phyloP scores from a whole-genome alignment of 2,113 vertebrate species.

The Bolborhynchus lineola region DNA sequence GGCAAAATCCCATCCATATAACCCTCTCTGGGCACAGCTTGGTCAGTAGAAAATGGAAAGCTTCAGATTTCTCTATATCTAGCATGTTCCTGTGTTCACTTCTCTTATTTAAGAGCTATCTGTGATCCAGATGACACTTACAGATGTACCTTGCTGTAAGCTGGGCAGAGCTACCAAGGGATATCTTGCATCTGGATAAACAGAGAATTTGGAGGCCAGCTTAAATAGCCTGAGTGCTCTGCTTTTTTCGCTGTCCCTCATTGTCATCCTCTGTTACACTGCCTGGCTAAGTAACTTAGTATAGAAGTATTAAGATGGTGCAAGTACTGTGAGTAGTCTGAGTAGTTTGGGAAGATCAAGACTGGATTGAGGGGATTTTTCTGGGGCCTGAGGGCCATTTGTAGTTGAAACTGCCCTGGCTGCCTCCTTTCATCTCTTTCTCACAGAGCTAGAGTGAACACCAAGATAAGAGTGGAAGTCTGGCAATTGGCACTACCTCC shows the following conservation, averaged over 20 bases:
- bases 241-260: neutral
- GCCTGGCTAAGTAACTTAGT: neutral
- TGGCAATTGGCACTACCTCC: neutral
- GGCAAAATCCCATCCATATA: slow-evolving; percentile 87
- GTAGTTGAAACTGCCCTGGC: neutral
- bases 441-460: neutral
- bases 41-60: slow-evolving; percentile 71
- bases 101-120: neutral
- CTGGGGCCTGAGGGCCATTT: neutral
- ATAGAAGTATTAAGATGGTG: neutral
- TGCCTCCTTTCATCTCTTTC: neutral
- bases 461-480: neutral
- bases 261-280: neutral
- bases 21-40: slow-evolving; percentile 89
- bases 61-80: neutral
- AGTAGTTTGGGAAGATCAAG: neutral
- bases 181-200: neutral
- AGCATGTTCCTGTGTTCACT: neutral
- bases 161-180: neutral
- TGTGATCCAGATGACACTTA: neutral
- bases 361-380: neutral
- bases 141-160: neutral
- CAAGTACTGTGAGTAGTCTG: neutral
- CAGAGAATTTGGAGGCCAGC: neutral
- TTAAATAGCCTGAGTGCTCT: neutral